These are phyloP conservation scores for Morus bassanus DNA, from an alignment of 2,797 vertebrate species.

Conservation along the genomic window DNA sequence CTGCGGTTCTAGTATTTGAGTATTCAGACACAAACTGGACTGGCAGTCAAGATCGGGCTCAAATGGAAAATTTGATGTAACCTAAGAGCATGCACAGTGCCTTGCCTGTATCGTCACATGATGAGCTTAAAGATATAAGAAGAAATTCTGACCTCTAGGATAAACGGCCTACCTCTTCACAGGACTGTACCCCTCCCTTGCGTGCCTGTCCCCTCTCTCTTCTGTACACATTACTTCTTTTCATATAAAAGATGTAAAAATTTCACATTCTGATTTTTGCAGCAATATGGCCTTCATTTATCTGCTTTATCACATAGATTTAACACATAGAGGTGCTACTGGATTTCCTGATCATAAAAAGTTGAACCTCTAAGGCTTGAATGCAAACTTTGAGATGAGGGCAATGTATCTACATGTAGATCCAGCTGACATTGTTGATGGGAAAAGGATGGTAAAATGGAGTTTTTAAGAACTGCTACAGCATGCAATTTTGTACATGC, in stretches of 20 bases:
- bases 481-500: background rate
- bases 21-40: background rate
- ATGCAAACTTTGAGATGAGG: conserved; percentile 15
- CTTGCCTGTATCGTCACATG: background rate
- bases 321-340: background rate
- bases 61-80: background rate
- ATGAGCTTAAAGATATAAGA: background rate
- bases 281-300: background rate
- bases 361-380: background rate
- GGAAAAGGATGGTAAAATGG: background rate
- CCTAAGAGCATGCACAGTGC: background rate
- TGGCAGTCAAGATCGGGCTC: background rate
- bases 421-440: background rate
- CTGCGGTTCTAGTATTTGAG: background rate
- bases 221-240: background rate
- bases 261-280: background rate
- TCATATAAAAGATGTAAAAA: background rate
- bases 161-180: background rate
- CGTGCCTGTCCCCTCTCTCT: background rate
- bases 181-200: background rate
- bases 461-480: background rate
- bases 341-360: background rate
- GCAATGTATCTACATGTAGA: background rate
- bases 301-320: conserved; percentile 3
- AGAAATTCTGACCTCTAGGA: background rate